These are phyloP conservation scores for Rhizoglyphus robini DNA, from an alignment of 1,140 invertebrate genomes.

Conservation along the genomic window DNA sequence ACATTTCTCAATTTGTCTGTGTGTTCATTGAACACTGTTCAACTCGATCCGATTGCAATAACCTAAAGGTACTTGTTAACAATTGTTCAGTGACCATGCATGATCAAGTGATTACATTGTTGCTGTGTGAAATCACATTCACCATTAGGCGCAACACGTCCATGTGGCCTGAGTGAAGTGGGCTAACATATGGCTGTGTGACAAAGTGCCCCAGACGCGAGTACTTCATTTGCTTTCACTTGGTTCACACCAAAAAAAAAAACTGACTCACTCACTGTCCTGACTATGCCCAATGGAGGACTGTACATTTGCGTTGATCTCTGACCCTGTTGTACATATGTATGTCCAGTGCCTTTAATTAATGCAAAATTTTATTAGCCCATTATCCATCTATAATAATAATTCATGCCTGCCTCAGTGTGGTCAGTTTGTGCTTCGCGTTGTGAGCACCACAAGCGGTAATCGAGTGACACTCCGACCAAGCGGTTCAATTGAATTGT, in stretches of 20 bases:
- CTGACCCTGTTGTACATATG: not conserved
- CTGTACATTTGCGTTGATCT: conserved; percentile 2
- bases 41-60: too few relatives aligned
- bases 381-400: conserved; percentile 9
- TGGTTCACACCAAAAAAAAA: not conserved
- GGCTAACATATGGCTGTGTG: not conserved
- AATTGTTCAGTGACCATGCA: too few relatives aligned
- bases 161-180: not conserved
- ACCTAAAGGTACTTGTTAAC: too few relatives aligned
- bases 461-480: not conserved
- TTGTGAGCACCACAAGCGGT: not conserved
- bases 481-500: not conserved
- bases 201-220: not conserved
- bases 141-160: not conserved
- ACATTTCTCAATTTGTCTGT: not conserved
- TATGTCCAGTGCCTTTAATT: not conserved
- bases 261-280: not conserved
- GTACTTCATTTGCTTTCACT: not conserved
- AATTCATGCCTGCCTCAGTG: not conserved
- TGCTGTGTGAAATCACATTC: not conserved
- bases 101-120: not conserved
- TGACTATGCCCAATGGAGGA: not conserved
- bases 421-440: too few relatives aligned
- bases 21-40: not conserved
- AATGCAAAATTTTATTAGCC: not conserved